Percentiles rank a stretch among this genome's conserved stretches.
Conservation (phyloP, 2,888 invertebrate species). For the Melanophora roralis region DNA sequence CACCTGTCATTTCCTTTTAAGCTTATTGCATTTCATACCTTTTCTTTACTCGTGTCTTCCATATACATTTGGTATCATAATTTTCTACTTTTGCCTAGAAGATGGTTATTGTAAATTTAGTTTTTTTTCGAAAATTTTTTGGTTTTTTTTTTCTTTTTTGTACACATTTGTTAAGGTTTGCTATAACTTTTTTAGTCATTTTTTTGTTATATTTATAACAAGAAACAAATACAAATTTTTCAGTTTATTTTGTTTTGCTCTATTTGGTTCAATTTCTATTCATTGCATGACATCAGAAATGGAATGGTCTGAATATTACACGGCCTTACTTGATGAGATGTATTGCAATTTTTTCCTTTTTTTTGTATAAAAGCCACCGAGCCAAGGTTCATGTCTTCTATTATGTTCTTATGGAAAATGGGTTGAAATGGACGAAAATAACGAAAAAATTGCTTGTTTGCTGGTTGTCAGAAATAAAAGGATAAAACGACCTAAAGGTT, state of each 20-base stretch:
- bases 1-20: slow-evolving; percentile 54
- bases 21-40: slow-evolving; percentile 43
- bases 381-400: slow-evolving; percentile 31
- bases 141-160: slow-evolving; percentile 8
- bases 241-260: slow-evolving; percentile 23
- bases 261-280: slow-evolving; percentile 65
- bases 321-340: slow-evolving; percentile 31
- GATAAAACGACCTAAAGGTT: slow-evolving; percentile 44
- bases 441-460: slow-evolving; percentile 38
- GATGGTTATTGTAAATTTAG: slow-evolving; percentile 24
- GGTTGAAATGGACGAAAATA: slow-evolving; percentile 55
- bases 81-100: slow-evolving; percentile 37
- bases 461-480: neutral
- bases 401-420: neutral
- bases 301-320: slow-evolving; percentile 52
- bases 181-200: neutral
- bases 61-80: slow-evolving; percentile 53
- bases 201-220: neutral
- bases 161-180: neutral
- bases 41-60: slow-evolving; percentile 1
- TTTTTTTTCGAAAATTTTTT: slow-evolving; percentile 4
- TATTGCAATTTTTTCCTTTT: slow-evolving; percentile 59
- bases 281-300: slow-evolving; percentile 66
- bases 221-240: slow-evolving; percentile 48
- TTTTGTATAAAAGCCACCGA: slow-evolving; percentile 4